These are phyloP conservation scores for Euphydryas editha DNA, from an alignment of 2,888 invertebrate species.

Conservation along the genomic window DNA sequence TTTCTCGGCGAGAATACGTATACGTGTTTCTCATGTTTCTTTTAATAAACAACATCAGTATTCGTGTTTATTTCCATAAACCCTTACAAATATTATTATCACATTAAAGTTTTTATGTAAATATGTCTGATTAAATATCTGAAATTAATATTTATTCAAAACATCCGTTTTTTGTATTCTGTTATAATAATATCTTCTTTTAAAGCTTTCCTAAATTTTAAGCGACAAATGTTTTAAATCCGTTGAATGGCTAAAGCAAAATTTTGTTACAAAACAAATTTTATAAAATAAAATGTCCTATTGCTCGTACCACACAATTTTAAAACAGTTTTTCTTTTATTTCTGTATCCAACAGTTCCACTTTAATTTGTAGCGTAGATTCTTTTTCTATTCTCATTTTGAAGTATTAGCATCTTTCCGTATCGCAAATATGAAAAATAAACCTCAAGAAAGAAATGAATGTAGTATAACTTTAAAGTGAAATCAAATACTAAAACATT, in stretches of 20 bases:
- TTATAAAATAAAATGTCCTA: conserved; percentile 21
- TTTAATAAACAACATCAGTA: too few species aligned
- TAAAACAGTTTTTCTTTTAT: conserved; percentile 26
- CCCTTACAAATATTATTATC: too few species aligned
- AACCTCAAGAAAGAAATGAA: background rate
- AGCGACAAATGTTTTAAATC: conserved; percentile 8
- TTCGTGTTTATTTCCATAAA: too few species aligned
- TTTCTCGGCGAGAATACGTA: too few species aligned
- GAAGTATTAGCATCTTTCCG: background rate
- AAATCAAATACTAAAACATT: background rate
- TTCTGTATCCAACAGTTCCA: conserved; percentile 17
- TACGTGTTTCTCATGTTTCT: too few species aligned
- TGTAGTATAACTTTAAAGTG: background rate
- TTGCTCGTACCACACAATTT: conserved; percentile 32
- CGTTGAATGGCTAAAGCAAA: background rate
- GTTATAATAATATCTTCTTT: too few species aligned
- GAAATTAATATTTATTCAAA: too few species aligned
- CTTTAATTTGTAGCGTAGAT: conserved; percentile 20
- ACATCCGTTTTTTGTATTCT: too few species aligned
- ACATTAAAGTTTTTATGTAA: too few species aligned
- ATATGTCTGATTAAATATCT: too few species aligned
- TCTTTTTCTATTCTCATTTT: conserved; percentile 13
- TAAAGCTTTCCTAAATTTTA: background rate
- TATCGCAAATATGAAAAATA: conserved; percentile 5
- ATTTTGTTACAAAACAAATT: conserved; percentile 20